phyloP scores from a whole-genome alignment of 1,140 invertebrate species.

The Neuroterus valhalla region DNA sequence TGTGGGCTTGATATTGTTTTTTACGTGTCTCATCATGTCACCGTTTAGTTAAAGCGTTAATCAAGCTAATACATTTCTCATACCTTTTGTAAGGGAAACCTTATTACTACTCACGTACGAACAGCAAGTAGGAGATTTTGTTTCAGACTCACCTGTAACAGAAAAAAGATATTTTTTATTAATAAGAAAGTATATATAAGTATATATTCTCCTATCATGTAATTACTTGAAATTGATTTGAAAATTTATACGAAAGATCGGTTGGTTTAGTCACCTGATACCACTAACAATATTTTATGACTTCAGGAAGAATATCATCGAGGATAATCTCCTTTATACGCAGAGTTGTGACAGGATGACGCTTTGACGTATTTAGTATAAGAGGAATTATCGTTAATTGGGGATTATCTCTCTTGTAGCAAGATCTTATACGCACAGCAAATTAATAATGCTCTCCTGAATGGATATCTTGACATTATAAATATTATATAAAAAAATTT shows the following conservation, averaged over 20 bases:
- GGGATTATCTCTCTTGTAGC: not conserved
- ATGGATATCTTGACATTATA: not conserved
- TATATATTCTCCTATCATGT: not conserved
- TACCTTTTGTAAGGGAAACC: too few relatives aligned
- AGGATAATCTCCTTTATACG: too few relatives aligned
- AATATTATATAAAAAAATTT: not conserved
- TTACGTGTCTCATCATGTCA: conserved; percentile 34
- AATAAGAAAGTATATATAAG: not conserved
- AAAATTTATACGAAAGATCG: not conserved
- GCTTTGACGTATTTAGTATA: not conserved
- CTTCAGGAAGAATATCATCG: too few relatives aligned
- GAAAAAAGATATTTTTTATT: not conserved
- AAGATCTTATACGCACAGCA: not conserved
- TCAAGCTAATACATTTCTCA: not conserved
- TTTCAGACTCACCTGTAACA: conserved; percentile 9
- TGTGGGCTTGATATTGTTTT: conserved; percentile 35
- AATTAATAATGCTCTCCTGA: not conserved
- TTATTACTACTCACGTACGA: not conserved
- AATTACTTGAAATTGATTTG: not conserved
- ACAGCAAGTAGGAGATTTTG: not conserved
- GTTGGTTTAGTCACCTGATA: not conserved
- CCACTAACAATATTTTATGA: too few relatives aligned
- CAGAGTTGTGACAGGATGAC: too few relatives aligned
- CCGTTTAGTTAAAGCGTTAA: conserved; percentile 19
- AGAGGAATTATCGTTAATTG: not conserved